Conservation (phyloP, 1,140 invertebrate species). For the Philopotamus ludificatus region DNA sequence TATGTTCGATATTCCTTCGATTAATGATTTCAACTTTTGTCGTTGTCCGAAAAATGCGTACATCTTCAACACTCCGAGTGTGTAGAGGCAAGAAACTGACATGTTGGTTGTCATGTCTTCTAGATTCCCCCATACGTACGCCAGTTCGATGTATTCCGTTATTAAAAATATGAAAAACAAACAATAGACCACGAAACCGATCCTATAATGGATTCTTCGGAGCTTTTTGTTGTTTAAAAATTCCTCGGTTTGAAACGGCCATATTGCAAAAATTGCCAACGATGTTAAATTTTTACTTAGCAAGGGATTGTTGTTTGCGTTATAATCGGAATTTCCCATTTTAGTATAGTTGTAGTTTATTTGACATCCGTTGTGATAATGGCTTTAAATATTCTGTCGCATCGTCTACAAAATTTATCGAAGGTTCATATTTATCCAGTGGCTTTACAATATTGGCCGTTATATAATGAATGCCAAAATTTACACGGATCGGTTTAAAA, state of each 20-base stretch:
- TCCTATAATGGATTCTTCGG: conserved; percentile 19
- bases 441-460: too few species aligned
- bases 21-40: conserved; percentile 22
- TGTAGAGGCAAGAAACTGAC: conserved; percentile 39
- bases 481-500: too few species aligned
- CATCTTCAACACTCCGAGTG: conserved; percentile 36
- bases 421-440: too few species aligned
- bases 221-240: conserved; percentile 32
- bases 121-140: conserved; percentile 37
- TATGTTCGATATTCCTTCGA: conserved; percentile 25
- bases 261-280: conserved; percentile 36
- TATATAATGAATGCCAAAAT: too few species aligned
- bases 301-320: conserved; percentile 13
- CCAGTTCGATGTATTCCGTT: conserved; percentile 39
- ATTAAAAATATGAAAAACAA: conserved; percentile 36
- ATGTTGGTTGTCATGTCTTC: conserved; percentile 41
- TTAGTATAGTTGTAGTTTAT: neutral
- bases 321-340: neutral
- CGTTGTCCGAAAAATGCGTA: conserved; percentile 34
- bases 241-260: conserved; percentile 33
- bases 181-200: conserved; percentile 29
- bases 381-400: too few species aligned
- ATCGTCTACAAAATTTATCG: too few species aligned
- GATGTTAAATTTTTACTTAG: conserved; percentile 36
- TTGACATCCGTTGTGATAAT: too few species aligned